Conservation (phyloP, 1,140 invertebrate species). For the Harlomillsia oculata region DNA sequence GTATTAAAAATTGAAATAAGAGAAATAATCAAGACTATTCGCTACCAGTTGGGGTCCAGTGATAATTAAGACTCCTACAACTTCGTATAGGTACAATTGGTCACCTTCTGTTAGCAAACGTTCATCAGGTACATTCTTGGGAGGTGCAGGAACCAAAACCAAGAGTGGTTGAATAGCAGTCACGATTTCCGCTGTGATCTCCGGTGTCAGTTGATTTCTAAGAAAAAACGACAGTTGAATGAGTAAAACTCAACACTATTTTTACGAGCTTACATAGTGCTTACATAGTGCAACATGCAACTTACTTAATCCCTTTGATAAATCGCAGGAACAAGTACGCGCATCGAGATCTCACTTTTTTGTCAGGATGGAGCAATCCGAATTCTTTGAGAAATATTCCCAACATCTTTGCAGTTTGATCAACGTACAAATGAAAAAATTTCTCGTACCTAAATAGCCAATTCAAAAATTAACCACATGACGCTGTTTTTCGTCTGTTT, state of each 20-base stretch:
- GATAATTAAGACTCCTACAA: constrained; percentile 48
- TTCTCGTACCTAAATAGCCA: constrained; percentile 45
- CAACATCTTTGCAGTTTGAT: constrained; percentile 45
- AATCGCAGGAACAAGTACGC: constrained; percentile 50
- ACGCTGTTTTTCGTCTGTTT: too few species aligned
- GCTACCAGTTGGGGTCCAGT: constrained; percentile 41
- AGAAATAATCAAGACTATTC: constrained; percentile 36
- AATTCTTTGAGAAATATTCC: constrained; percentile 47
- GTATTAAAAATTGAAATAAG: neutral
- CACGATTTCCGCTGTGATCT: constrained; percentile 46
- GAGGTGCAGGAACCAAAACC: constrained; percentile 41
- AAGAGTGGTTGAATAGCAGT: constrained; percentile 46
- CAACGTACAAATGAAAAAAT: constrained; percentile 46
- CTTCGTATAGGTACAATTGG: constrained; percentile 52
- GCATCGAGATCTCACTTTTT: constrained; percentile 45
- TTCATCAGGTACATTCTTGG: constrained; percentile 33
- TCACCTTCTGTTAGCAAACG: constrained; percentile 45
- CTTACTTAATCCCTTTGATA: constrained; percentile 46
- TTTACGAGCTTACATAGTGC: neutral
- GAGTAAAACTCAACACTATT: too few species aligned
- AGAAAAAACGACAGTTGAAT: constrained; percentile 14
- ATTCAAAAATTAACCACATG: neutral
- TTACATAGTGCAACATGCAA: neutral
- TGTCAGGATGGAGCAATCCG: constrained; percentile 44
- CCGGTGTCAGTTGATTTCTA: constrained; percentile 44